These are phyloP conservation scores for Diplosoma virens DNA, from an alignment of 23 tunicate species.

Conservation along the genomic window DNA sequence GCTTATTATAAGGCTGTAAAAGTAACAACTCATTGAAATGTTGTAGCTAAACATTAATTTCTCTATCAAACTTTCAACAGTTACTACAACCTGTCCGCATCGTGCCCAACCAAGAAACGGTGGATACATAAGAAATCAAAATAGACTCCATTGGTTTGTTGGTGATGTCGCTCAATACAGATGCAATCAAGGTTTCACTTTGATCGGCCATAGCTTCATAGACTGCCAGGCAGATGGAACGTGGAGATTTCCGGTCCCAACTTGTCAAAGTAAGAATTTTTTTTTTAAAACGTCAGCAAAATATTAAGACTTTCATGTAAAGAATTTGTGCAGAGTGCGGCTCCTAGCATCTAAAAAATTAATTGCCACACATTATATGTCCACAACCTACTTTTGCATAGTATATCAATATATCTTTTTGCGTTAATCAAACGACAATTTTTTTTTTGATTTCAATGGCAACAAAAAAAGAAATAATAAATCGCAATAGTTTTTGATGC, in stretches of 20 bases:
- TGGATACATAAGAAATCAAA: too few relatives aligned
- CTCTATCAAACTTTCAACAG: not conserved
- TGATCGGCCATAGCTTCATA: not conserved
- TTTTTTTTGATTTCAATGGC: too few relatives aligned
- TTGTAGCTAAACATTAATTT: not conserved
- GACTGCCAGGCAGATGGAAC: not conserved
- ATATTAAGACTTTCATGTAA: too few relatives aligned
- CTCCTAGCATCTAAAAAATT: too few relatives aligned
- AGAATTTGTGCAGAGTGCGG: too few relatives aligned
- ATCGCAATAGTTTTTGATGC: too few relatives aligned
- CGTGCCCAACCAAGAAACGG: too few relatives aligned
- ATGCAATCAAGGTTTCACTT: not conserved
- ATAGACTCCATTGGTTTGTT: not conserved
- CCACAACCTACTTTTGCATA: too few relatives aligned
- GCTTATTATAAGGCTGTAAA: not conserved
- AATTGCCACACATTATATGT: not conserved
- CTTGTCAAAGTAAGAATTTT: not conserved
- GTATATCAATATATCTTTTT: too few relatives aligned
- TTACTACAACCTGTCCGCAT: not conserved
- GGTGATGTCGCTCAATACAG: not conserved
- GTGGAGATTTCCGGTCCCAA: not conserved
- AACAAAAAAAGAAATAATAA: too few relatives aligned
- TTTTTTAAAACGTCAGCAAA: not conserved
- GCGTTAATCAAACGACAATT: too few relatives aligned
- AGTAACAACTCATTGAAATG: not conserved